Conservation (phyloP, 2,113 vertebrate genomes). For the Campylomormyrus numenius region DNA sequence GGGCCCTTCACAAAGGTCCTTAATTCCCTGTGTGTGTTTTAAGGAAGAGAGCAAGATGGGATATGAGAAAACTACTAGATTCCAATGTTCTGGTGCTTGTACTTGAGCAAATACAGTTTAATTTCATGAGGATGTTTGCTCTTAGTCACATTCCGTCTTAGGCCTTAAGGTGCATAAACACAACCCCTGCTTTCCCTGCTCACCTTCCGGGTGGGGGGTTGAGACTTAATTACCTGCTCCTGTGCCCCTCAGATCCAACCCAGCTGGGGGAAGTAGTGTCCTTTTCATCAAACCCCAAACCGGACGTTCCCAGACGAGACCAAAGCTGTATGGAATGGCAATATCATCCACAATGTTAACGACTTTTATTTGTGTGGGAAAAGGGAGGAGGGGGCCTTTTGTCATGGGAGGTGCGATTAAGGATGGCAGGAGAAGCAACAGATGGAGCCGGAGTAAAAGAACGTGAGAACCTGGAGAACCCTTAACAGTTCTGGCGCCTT, state of each 20-base stretch:
- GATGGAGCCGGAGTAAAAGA: background rate
- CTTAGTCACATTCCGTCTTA: slow-evolving; percentile 21
- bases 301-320: slow-evolving; percentile 13
- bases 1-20: background rate
- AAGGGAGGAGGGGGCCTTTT: background rate
- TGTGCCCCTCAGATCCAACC: background rate
- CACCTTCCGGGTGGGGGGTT: background rate
- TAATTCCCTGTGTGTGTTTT: background rate
- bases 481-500: background rate
- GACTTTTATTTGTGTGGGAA: background rate
- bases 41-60: background rate
- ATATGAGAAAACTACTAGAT: background rate
- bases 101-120: background rate
- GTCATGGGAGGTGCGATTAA: background rate
- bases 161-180: slow-evolving; percentile 25
- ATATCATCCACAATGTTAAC: background rate
- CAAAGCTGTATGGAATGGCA: background rate
- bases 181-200: background rate
- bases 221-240: background rate
- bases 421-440: background rate
- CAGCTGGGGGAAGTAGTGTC: background rate
- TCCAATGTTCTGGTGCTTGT: background rate
- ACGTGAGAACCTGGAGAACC: background rate
- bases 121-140: background rate
- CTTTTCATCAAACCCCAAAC: background rate